A percentile compares a stretch with the other conserved stretches of the same genome.
phyloP scores from a whole-genome alignment of 2,888 invertebrate genomes.

The Salpingus planirostris region DNA sequence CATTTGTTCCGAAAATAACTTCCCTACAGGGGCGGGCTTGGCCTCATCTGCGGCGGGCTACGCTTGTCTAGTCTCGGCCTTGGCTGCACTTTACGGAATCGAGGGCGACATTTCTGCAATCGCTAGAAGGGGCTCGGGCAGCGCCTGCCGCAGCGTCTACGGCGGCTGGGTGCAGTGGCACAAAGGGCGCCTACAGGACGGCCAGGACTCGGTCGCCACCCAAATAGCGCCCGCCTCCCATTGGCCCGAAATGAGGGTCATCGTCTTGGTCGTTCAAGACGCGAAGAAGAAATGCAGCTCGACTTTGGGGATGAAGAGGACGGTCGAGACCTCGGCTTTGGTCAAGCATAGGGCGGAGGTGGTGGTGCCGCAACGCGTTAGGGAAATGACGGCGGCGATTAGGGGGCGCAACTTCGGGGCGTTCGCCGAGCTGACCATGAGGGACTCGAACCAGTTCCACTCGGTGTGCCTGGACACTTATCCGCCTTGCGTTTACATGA shows the following conservation, averaged over 20 bases:
- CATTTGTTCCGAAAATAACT: conserved; percentile 89
- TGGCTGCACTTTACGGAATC: conserved; percentile 68
- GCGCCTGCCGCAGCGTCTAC: conserved; percentile 89
- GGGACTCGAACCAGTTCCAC: conserved; percentile 96
- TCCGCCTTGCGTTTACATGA: conserved; percentile 92
- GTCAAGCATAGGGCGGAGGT: conserved; percentile 63
- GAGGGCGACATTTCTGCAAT: conserved; percentile 64
- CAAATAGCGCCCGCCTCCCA: conserved; percentile 64
- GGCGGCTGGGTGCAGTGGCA: conserved; percentile 87
- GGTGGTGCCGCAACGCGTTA: conserved; percentile 64
- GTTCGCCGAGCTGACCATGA: conserved; percentile 93
- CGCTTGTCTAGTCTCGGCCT: conserved; percentile 78
- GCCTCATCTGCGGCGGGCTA: conserved; percentile 99
- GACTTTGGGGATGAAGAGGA: conserved; percentile 79
- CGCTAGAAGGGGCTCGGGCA: conserved; percentile 86
- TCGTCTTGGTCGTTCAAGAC: conserved; percentile 85
- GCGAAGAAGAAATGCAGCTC: conserved; percentile 76
- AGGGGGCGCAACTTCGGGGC: conserved; percentile 60
- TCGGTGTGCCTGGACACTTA: conserved; percentile 87
- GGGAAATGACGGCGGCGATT: conserved; percentile 52
- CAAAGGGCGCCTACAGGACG: conserved; percentile 52
- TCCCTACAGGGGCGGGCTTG: conserved; percentile 96
- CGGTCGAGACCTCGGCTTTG: conserved; percentile 73
- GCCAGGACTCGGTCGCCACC: conserved; percentile 67
- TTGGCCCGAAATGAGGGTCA: conserved; percentile 85